Percentiles rank a stretch among this genome's conserved stretches.
These are phyloP conservation scores for Tupaia chinensis DNA, from an alignment of 2,113 vertebrate genomes.

Conservation along the genomic window DNA sequence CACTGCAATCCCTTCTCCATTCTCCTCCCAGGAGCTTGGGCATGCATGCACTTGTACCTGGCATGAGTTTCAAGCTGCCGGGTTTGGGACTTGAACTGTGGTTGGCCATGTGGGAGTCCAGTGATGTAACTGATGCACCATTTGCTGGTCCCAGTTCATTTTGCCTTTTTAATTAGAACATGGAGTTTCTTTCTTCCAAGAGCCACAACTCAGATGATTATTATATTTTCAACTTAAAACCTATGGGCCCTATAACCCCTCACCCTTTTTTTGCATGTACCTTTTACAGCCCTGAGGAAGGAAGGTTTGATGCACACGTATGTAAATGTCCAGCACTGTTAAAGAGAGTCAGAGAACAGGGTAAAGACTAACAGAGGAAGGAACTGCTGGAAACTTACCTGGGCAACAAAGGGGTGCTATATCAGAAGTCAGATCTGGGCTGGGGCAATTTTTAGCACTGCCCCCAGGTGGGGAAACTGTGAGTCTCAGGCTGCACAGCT, in stretches of 20 bases:
- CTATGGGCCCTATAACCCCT: not conserved
- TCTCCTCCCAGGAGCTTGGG: too few species aligned
- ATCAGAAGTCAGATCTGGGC: not conserved
- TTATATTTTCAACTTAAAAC: not conserved
- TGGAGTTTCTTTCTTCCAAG: not conserved
- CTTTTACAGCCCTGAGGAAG: not conserved
- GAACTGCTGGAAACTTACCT: not conserved
- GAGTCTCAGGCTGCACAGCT: not conserved
- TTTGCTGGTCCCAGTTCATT: not conserved
- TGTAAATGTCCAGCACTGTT: not conserved
- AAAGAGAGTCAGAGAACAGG: not conserved
- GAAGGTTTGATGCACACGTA: not conserved
- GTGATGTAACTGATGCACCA: too few species aligned
- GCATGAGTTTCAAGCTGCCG: too few species aligned
- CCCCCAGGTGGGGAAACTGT: not conserved
- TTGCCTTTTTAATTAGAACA: not conserved
- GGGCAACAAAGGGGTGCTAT: accelerated
- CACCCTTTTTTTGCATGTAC: not conserved
- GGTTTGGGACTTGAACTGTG: too few species aligned
- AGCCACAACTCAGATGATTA: not conserved
- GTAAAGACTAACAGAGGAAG: not conserved
- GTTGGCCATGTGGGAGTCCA: too few species aligned
- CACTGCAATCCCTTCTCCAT: too few species aligned
- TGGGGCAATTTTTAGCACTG: not conserved
- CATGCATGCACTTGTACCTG: too few species aligned